These are phyloP conservation scores for Prochilodus magdalenae DNA, from an alignment of 2,113 vertebrate species.

Conservation along the genomic window DNA sequence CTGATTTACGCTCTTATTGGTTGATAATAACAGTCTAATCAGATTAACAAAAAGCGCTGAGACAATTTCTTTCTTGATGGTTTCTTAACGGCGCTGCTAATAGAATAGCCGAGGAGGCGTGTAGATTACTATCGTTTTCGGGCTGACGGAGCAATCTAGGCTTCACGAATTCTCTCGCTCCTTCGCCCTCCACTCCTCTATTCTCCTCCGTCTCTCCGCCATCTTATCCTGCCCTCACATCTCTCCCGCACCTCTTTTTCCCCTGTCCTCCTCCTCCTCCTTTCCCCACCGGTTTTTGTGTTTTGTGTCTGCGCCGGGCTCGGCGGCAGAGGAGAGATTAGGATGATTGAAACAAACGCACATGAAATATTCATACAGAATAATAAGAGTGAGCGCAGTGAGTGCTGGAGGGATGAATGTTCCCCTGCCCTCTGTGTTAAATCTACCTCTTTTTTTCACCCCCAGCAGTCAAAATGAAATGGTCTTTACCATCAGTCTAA, in stretches of 20 bases:
- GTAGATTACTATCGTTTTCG: constrained; percentile 78
- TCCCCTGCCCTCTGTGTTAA: constrained; percentile 78
- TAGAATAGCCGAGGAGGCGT: constrained; percentile 78
- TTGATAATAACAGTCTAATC: constrained; percentile 79
- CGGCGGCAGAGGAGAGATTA: constrained; percentile 75
- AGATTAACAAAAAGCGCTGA: constrained; percentile 81
- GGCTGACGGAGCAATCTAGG: constrained; percentile 75
- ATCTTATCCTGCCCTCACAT: constrained; percentile 22
- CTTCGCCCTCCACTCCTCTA: constrained; percentile 5
- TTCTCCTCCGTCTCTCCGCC: constrained; percentile 21
- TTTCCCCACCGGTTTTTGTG: constrained; percentile 58
- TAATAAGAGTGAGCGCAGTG: constrained; percentile 75
- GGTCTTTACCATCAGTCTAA: constrained; percentile 79
- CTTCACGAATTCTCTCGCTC: constrained; percentile 58
- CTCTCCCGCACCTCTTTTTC: neutral
- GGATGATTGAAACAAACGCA: constrained; percentile 83
- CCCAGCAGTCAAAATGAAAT: constrained; percentile 77
- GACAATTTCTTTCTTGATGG: constrained; percentile 79
- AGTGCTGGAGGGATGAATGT: constrained; percentile 79
- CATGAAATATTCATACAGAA: constrained; percentile 83
- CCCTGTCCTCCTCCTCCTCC: constrained; percentile 37
- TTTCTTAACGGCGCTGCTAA: constrained; percentile 81
- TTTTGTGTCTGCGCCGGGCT: constrained; percentile 69
- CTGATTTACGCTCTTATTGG: constrained; percentile 74
- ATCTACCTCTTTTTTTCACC: constrained; percentile 72